Percentiles rank a stretch among this genome's conserved stretches.
phyloP scores from a whole-genome alignment of 2,888 invertebrate species.

The Apodemia hepburni region DNA sequence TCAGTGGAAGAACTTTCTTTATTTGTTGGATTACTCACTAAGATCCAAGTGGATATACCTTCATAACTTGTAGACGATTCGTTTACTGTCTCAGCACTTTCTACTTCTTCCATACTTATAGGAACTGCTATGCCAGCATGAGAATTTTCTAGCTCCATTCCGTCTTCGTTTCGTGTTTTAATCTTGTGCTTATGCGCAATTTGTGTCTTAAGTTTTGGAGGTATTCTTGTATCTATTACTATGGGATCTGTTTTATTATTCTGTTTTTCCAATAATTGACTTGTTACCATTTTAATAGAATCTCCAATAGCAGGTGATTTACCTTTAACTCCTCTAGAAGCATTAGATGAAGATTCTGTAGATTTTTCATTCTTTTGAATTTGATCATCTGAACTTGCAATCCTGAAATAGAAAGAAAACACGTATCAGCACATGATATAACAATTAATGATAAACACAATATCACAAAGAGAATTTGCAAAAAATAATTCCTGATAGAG shows the following conservation, averaged over 20 bases:
- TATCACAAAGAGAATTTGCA: too few species aligned
- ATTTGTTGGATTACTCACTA: constrained; percentile 77
- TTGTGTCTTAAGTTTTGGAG: constrained; percentile 81
- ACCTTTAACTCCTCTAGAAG: constrained; percentile 58
- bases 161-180: constrained; percentile 62
- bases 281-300: constrained; percentile 79
- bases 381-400: constrained; percentile 15
- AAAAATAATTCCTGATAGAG: too few species aligned
- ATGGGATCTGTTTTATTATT: constrained; percentile 59
- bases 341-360: constrained; percentile 36
- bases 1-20: constrained; percentile 59
- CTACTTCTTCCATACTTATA: constrained; percentile 81
- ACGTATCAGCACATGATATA: too few species aligned
- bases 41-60: constrained; percentile 89
- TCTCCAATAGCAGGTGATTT: constrained; percentile 73
- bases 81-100: constrained; percentile 58
- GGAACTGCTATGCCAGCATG: constrained; percentile 85
- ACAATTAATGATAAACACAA: too few species aligned
- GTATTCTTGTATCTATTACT: constrained; percentile 81
- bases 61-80: constrained; percentile 80
- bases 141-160: constrained; percentile 65
- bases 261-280: constrained; percentile 75
- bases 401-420: constrained; percentile 25
- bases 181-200: constrained; percentile 59
- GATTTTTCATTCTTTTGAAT: constrained; percentile 29